These are phyloP conservation scores for Octomys mimax DNA, from an alignment of 2,797 vertebrate species.

Conservation along the genomic window DNA sequence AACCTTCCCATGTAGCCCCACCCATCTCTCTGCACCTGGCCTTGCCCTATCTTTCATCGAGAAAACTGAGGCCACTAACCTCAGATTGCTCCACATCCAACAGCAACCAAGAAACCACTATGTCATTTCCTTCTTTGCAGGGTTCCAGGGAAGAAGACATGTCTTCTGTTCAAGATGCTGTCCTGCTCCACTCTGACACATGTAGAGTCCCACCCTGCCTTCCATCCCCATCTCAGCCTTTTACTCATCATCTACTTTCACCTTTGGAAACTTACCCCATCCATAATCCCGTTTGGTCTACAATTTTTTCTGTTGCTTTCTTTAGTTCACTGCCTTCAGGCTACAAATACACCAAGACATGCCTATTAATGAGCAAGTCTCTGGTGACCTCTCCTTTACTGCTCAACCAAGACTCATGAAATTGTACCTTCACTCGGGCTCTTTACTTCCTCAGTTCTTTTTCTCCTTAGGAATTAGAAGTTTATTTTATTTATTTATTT, in stretches of 20 bases:
- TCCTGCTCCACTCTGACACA: accelerated
- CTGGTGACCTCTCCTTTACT: neutral
- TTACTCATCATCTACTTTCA: neutral
- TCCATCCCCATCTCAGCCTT: neutral
- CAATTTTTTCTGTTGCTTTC: neutral
- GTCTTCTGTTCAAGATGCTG: neutral
- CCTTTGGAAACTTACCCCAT: neutral
- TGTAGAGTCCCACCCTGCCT: accelerated
- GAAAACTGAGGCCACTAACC: neutral
- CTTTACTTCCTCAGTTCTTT: neutral
- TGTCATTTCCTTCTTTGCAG: neutral
- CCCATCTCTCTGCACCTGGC: neutral
- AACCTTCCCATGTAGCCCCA: neutral
- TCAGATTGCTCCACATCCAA: neutral
- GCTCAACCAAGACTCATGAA: neutral
- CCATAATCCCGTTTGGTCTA: neutral
- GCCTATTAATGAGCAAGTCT: neutral
- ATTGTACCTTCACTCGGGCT: neutral
- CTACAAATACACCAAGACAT: neutral
- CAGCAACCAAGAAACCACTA: neutral
- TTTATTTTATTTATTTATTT: neutral
- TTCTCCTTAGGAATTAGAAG: neutral
- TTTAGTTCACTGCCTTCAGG: neutral
- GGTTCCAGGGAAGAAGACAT: neutral
- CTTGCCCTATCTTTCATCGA: neutral